Evolutionary conservation across 2,113 vertebrate species (phyloP).

Genomic region (Oceanodroma tethys): DNA sequence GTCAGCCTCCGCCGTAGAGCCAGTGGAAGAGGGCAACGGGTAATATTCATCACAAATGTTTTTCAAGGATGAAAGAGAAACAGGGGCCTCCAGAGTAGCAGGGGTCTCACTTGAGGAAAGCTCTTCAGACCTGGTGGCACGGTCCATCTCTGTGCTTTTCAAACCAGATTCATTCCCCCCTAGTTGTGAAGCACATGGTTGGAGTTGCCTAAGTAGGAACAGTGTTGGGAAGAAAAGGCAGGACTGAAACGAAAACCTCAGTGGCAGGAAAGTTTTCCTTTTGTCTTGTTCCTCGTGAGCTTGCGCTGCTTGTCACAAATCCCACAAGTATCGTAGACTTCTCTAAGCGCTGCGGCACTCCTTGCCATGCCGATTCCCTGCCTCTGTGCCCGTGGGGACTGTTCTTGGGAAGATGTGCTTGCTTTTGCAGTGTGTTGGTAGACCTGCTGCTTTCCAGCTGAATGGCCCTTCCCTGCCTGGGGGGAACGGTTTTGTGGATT

Average conservation of each 20-base stretch:
- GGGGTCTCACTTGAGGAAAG: background rate
- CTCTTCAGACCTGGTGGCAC: background rate
- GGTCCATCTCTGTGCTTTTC: background rate
- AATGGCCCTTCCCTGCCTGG: background rate
- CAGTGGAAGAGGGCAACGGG: no score
- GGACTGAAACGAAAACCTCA: background rate
- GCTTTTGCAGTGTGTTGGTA: background rate
- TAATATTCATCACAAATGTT: background rate
- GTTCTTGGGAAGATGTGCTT: background rate
- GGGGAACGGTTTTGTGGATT: no score
- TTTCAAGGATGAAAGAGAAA: background rate
- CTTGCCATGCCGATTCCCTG: background rate
- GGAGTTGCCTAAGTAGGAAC: background rate
- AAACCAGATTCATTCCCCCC: background rate
- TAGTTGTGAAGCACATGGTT: background rate
- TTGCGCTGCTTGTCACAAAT: background rate
- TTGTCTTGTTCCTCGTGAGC: background rate
- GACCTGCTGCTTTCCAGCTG: background rate
- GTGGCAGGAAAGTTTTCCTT: background rate
- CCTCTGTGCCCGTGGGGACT: background rate
- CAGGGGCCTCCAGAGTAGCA: background rate
- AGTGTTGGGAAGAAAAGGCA: background rate
- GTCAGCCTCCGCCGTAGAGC: fast-evolving
- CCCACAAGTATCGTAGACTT: fast-evolving
- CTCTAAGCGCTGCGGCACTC: background rate